Percentiles rank a stretch among this genome's conserved stretches.
Conservation (phyloP, 2,113 vertebrate species). For the Triplophysa dalaica region DNA sequence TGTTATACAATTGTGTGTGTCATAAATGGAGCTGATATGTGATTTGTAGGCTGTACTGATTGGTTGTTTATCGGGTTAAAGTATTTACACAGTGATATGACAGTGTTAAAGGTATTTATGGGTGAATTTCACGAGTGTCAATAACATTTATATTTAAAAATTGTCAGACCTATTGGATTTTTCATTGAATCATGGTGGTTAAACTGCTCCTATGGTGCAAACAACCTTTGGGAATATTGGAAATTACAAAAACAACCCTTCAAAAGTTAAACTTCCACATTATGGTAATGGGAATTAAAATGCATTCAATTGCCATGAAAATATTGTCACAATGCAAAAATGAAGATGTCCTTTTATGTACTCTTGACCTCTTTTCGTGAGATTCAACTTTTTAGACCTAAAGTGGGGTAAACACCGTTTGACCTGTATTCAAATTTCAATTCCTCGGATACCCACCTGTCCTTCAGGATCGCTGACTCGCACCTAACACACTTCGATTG, state of each 20-base stretch:
- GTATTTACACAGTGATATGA: constrained; percentile 21
- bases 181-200: no score
- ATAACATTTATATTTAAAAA: not conserved
- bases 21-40: not conserved
- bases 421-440: not conserved
- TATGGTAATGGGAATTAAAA: not conserved
- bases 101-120: not conserved
- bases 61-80: constrained; percentile 9
- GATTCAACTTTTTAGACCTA: no score
- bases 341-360: not conserved
- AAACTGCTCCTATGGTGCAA: not conserved
- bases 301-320: not conserved
- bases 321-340: not conserved
- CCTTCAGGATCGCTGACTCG: not conserved
- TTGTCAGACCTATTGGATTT: no score
- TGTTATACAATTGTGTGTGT: constrained; percentile 26
- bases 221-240: no score
- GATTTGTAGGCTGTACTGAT: not conserved
- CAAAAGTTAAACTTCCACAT: no score
- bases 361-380: no score
- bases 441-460: not conserved
- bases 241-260: not conserved
- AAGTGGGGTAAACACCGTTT: not conserved
- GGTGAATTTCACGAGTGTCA: not conserved
- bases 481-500: not conserved